Base-by-base conservation (phyloP, 2,113 vertebrate genomes). In the Erythrolamprus reginae region DNA sequence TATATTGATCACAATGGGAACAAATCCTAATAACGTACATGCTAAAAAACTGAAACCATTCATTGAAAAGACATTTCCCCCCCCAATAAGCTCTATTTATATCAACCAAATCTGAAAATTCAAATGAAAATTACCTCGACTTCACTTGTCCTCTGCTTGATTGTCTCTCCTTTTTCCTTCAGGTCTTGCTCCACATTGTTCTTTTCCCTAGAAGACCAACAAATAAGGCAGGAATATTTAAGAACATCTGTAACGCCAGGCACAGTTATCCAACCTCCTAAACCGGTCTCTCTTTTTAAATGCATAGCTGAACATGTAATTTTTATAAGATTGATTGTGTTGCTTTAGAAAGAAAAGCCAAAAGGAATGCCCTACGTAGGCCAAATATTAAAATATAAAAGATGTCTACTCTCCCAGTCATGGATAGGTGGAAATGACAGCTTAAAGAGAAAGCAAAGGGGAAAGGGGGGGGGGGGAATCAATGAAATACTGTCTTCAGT, bases 171-270 rank as follows among this genome's bases (percentile, higher is more conserved):
- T 90, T 99, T 99, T 95, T 99, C 99, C 94, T 98, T 98, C 95
- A 99, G 98, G 92, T 99, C 99, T 95, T 99, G 98, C 92, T 99
- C 99, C 96, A 99, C 98, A 91, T 97, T 96, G 95, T 95, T 98
- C 97, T 99, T 99, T 98, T 99, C 99, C 97, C 99, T 99, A 96
- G 98, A 98, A 96, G 98, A 98, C 98, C 98, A 98, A 97, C 98
- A 99, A 95, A 98, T 97, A 96, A 98, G 96, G 97, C 98, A 99
- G 88, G 98, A 97, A 97, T 98, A 98, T 97, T 98, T 98, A 88
- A 98, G 97, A 95, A 98, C 97, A 92, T 97, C 97, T 92, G 98
- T 97, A 94, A 99, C 96, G 93, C 97, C 96, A 48, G 97, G 97
- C 86, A 98, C 96, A 95, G 96, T 96, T 90, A 97, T 98, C 98